Percentiles rank a stretch among this genome's conserved stretches.
These are phyloP conservation scores for Eciton burchellii DNA, from an alignment of 1,140 invertebrate genomes.

Conservation along the genomic window DNA sequence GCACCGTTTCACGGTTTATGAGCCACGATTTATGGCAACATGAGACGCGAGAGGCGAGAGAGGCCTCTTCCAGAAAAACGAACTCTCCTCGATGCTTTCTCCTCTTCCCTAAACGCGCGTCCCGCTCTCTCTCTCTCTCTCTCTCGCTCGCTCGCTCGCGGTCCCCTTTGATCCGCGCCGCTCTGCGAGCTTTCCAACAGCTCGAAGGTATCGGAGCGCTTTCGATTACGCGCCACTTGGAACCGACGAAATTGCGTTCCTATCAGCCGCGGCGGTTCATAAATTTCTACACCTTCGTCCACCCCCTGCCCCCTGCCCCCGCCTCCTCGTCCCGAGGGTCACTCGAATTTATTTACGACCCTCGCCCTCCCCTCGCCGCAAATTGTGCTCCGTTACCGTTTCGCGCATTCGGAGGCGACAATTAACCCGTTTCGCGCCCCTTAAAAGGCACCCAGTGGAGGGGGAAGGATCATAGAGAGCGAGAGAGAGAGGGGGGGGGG, in stretches of 20 bases:
- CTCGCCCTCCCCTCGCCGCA: background rate
- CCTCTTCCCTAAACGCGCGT: background rate
- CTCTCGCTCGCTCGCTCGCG: background rate
- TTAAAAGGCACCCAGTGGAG: no score
- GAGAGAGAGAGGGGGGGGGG: background rate
- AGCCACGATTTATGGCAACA: slow-evolving; percentile 70
- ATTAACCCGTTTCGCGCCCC: slow-evolving; percentile 7
- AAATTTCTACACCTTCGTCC: slow-evolving; percentile 47
- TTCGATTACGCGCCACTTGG: slow-evolving; percentile 56
- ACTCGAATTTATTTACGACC: slow-evolving; percentile 56
- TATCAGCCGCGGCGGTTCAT: slow-evolving; percentile 49
- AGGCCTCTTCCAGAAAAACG: slow-evolving; percentile 68
- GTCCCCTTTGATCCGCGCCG: slow-evolving; percentile 59
- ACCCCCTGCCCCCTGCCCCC: no score
- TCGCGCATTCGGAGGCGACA: slow-evolving; percentile 8
- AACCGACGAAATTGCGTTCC: slow-evolving; percentile 27
- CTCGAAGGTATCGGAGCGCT: slow-evolving; percentile 13
- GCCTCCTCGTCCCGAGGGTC: slow-evolving; percentile 5
- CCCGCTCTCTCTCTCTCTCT: background rate
- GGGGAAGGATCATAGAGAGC: no score
- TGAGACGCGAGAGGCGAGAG: slow-evolving; percentile 51
- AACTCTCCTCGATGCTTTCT: background rate
- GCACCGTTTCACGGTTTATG: slow-evolving; percentile 69
- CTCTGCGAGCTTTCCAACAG: slow-evolving; percentile 40
- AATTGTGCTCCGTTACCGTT: slow-evolving; percentile 24